Conservation (phyloP, 2,797 vertebrate species). For the Chiroxiphia lanceolata region DNA sequence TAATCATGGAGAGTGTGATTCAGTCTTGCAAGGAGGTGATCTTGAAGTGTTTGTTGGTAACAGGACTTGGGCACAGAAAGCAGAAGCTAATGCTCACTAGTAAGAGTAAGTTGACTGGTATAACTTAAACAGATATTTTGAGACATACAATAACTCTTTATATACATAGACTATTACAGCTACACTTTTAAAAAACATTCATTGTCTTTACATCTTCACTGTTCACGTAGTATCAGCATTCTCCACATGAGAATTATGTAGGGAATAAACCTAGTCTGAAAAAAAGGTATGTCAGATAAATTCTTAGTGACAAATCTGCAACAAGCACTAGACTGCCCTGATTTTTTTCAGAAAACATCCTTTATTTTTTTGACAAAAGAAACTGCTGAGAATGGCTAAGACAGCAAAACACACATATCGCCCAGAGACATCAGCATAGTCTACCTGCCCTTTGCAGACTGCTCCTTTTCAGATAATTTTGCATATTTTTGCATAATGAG, state of each 20-base stretch:
- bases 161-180: not conserved
- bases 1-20: not conserved
- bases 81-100: not conserved
- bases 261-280: not conserved
- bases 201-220: not conserved
- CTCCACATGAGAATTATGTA: not conserved
- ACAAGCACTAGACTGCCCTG: not conserved
- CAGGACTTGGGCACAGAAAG: not conserved
- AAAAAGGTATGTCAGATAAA: not conserved
- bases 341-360: constrained; percentile 12
- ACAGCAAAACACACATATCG: not conserved
- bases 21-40: not conserved
- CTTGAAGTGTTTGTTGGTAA: not conserved
- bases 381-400: constrained; percentile 1
- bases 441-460: constrained; percentile 35
- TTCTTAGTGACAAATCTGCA: constrained; percentile 13
- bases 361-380: constrained; percentile 19
- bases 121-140: not conserved
- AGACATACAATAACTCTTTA: not conserved
- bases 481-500: constrained; percentile 25
- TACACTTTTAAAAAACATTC: not conserved
- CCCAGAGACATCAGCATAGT: constrained; percentile 12
- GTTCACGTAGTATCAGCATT: not conserved
- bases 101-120: not conserved
- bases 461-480: constrained; percentile 25